Evolutionary conservation across 23 tunicate species (phyloP).

Genomic region (Styela plicata): DNA sequence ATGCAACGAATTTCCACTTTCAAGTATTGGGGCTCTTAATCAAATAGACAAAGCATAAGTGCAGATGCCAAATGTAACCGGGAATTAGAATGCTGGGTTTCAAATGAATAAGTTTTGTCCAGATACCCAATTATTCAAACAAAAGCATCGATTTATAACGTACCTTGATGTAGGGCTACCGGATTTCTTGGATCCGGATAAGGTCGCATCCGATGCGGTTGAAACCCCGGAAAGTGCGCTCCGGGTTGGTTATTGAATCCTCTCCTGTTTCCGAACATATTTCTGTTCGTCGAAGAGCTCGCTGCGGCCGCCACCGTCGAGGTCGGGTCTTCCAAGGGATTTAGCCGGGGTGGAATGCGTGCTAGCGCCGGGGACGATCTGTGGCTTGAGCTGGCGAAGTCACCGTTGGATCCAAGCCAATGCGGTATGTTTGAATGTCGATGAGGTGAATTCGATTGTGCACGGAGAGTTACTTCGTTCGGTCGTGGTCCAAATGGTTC

Average conservation of each 20-base stretch:
- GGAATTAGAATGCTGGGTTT: too few relatives aligned
- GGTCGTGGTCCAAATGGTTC: not conserved
- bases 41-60: too few relatives aligned
- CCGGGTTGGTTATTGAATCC: not conserved
- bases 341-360: conserved; percentile 8
- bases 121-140: too few relatives aligned
- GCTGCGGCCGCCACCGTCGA: conserved; percentile 10
- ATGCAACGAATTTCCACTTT: too few relatives aligned
- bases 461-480: not conserved
- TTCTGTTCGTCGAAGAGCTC: conserved; percentile 8
- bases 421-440: not conserved
- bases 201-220: conserved; percentile 6
- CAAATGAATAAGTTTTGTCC: too few relatives aligned
- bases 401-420: conserved; percentile 15
- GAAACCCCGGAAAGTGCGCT: not conserved
- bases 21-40: too few relatives aligned
- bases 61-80: too few relatives aligned
- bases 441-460: conserved; percentile 8
- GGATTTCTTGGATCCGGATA: conserved; percentile 19
- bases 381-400: not conserved
- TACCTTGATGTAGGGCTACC: not conserved
- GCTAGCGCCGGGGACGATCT: not conserved
- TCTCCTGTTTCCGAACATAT: not conserved
- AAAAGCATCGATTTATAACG: too few relatives aligned
- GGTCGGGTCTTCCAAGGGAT: conserved; percentile 7